Base-by-base conservation (phyloP, 2,797 vertebrate species). In the Kryptolebias ocellatus region DNA sequence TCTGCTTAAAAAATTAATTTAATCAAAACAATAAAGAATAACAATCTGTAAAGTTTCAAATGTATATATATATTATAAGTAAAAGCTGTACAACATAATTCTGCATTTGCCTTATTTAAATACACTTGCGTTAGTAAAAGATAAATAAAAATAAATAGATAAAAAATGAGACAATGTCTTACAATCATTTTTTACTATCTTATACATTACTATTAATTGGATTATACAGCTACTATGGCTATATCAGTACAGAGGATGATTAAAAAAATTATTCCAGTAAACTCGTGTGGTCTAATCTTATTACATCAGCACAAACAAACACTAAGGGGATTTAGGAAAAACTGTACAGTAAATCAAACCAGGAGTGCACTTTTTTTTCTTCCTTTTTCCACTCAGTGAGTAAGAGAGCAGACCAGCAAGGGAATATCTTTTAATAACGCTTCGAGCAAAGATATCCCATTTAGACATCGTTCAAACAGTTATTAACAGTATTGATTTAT, bases 401-500 rank as follows among this genome's bases (percentile, higher is more conserved):
- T 49, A 53, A 69, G 58, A 50, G 68, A 72, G 60, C 34, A 53
- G 39, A 29, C 58, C 29, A 28, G 82, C 44, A 27, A 85, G 78
- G 51, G 80, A 79, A 84, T 85, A 87, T 87, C 83, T 87, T 90
- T 92, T 87, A 87, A 88, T 89, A 92, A 91, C 49, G 89, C 92
- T 93, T 55, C 76, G 67, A 91, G 93, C 90, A 53, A 92, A 89
- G 87, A 90, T 90, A 89, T 89, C 82, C 92, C 92, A 93, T 94
- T 94, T 94, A 94, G 92, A 95, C 93, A 93, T 92, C 81, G 90
- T 92, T 90, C 91, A 92, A 89, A 89, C 90, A 90, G 90, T 94
- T 94, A 94, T 94, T 95, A 94, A 93, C 91, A 86, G 89, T 94
- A 95, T 95, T 94, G 93, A 95, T 95, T 94, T 92, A 92, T 92